These are phyloP conservation scores for Heteractis magnifica DNA, from an alignment of 92 coral and sea anemone species.

Conservation along the genomic window DNA sequence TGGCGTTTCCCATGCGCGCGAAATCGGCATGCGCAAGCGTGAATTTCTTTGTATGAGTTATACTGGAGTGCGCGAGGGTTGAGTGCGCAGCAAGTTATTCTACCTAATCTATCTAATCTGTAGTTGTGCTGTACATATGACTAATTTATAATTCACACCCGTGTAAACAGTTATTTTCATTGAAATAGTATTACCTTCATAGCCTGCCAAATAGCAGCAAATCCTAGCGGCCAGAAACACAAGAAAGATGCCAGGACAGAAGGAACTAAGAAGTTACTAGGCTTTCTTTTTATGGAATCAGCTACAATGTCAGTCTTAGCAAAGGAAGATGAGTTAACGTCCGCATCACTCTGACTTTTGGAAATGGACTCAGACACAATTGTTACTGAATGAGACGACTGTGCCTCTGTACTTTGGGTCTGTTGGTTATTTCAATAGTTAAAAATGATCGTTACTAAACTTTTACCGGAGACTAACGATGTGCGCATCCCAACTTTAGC, in stretches of 20 bases:
- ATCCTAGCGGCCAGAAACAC: constrained; percentile 64
- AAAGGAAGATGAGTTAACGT: background rate
- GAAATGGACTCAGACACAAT: background rate
- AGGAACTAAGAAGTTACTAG: constrained; percentile 39
- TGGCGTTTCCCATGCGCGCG: too few species aligned
- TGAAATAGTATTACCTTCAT: constrained; percentile 25
- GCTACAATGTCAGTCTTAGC: background rate
- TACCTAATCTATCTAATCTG: too few species aligned
- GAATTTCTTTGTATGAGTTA: too few species aligned
- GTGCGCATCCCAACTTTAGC: too few species aligned
- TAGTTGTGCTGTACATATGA: background rate
- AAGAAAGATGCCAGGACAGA: constrained; percentile 36
- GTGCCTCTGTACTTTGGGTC: background rate
- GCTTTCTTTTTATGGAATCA: background rate
- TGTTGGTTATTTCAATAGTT: background rate
- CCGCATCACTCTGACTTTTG: background rate
- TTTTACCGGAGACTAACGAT: too few species aligned
- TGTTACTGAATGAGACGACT: background rate
- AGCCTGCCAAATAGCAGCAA: constrained; percentile 60
- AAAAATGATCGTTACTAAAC: background rate
- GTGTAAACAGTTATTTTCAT: background rate
- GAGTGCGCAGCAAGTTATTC: too few species aligned
- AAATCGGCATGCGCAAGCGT: too few species aligned
- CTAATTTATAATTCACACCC: background rate
- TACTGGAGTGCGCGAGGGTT: too few species aligned